Evolutionary conservation across 2,888 invertebrate species (phyloP).

Genomic region (Cryptus armator): DNA sequence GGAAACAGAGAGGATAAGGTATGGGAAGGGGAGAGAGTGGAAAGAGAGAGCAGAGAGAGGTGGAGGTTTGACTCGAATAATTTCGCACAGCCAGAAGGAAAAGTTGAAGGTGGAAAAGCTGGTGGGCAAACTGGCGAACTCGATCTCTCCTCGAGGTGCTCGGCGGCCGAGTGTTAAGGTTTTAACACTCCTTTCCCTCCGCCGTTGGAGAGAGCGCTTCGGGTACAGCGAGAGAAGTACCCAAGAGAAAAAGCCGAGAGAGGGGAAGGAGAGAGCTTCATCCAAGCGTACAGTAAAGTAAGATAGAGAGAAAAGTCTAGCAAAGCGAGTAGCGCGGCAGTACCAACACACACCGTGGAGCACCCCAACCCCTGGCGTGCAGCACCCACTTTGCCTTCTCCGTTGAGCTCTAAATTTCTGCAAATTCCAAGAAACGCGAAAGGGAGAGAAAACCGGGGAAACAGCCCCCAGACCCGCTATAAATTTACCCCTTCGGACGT

Average conservation of each 20-base stretch:
- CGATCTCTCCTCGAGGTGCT: constrained; percentile 45
- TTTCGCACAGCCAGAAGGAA: constrained; percentile 39
- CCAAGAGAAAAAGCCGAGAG: neutral
- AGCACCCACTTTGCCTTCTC: constrained; percentile 65
- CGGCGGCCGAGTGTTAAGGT: constrained; percentile 71
- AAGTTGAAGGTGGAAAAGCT: constrained; percentile 52
- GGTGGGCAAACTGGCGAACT: constrained; percentile 54
- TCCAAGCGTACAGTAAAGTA: neutral
- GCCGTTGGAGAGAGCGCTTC: constrained; percentile 36
- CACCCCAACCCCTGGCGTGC: neutral
- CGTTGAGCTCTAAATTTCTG: constrained; percentile 78
- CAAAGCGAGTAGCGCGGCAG: constrained; percentile 13
- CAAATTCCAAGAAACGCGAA: constrained; percentile 76
- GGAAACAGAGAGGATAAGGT: neutral
- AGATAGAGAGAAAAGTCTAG: neutral
- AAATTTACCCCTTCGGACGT: constrained; percentile 73
- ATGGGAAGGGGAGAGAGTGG: neutral
- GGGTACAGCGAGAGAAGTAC: constrained; percentile 36
- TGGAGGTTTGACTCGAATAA: constrained; percentile 32
- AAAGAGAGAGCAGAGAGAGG: constrained; percentile 20
- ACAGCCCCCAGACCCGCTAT: constrained; percentile 70
- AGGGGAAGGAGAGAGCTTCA: neutral
- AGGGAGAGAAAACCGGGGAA: constrained; percentile 55
- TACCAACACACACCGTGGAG: constrained; percentile 7
- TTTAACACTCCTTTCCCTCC: constrained; percentile 72